Evolutionary conservation across 2,113 vertebrate genomes (phyloP).

Genomic region (Poeciliopsis occidentalis): DNA sequence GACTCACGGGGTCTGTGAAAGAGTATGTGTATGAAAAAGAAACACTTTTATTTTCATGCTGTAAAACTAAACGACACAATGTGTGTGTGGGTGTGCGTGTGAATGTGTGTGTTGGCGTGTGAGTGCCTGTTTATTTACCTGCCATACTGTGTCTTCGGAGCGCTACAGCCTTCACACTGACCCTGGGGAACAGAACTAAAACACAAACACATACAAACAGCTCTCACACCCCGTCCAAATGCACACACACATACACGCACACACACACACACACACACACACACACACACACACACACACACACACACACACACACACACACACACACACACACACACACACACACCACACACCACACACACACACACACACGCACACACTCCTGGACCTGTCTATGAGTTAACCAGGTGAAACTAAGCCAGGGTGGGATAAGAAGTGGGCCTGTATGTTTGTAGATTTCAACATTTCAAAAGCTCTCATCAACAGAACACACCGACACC

Average conservation of each 20-base stretch:
- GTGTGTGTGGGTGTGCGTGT: not conserved
- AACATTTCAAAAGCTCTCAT: slow-evolving; percentile 7
- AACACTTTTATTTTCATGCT: slow-evolving; percentile 12
- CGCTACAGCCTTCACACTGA: too few relatives aligned
- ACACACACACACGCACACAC: slow-evolving; percentile 45
- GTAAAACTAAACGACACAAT: not conserved
- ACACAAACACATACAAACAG: too few relatives aligned
- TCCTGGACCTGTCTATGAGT: slow-evolving; percentile 52
- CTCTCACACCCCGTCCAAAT: too few relatives aligned
- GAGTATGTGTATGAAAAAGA: slow-evolving; percentile 9
- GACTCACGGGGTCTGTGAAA: slow-evolving; percentile 60
- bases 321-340: slow-evolving; percentile 42
- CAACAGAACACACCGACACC: slow-evolving; percentile 9
- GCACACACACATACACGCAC: too few relatives aligned
- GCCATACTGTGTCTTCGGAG: too few relatives aligned
- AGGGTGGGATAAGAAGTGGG: slow-evolving; percentile 14
- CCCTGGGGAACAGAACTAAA: too few relatives aligned
- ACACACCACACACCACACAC: not conserved
- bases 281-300: slow-evolving; percentile 30
- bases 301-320: slow-evolving; percentile 46
- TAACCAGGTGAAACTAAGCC: slow-evolving; percentile 63
- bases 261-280: slow-evolving; percentile 37
- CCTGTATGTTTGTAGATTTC: slow-evolving; percentile 23
- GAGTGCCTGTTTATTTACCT: not conserved
- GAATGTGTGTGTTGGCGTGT: not conserved